Evolutionary conservation across 2,888 invertebrate genomes (phyloP), one percentile per base, ranked within the genome.

Genomic region (Pristionchus mayeri): DNA sequence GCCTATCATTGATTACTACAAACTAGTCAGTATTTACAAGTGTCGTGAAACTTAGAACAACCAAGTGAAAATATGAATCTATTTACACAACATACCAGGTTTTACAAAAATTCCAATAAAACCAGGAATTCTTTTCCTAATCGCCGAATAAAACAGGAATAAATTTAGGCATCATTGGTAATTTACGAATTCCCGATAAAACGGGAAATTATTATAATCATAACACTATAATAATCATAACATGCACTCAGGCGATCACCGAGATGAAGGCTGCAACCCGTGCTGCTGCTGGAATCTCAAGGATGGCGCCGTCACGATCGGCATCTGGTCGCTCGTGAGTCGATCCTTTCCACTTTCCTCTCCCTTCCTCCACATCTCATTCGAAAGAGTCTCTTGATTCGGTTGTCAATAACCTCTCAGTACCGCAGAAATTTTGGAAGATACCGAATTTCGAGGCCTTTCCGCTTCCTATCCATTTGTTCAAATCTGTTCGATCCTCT

Each of bases 251-350:
- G 80, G 80, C 44, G 80, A 52, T 57, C 80, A 57, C 44, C 80
- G 57, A 18, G 80, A 80, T 16, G 80, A 80, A 82, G 60, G 63
- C 44, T 87, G 90, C 84, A 92, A 92, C 84, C 91, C 92, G 37
- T 92, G 92, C 84, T 91, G 91, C 86, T 93, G 93, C 86, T 92
- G 91, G 89, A 90, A 89, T 84, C 88, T 92, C 78, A 92, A 92
- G 85, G 93, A 93, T 86, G 91, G 91, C 16, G 90, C 90, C 37
- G 88, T 92, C 76, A 90, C 91, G 21, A 89, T 93, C 85, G 93
- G 92, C 27, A 92, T 93, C 71, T 93, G 93, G 93, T 89, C 90
- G 67, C 86, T 91, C 86, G 92, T 92, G 79, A 90, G 91, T 90
- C 44, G 6, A 2, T 11, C 7, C 18, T 18, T 37, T 21, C 11